Base-by-base conservation (phyloP, 2,888 invertebrate genomes). In the Lypha dubia region DNA sequence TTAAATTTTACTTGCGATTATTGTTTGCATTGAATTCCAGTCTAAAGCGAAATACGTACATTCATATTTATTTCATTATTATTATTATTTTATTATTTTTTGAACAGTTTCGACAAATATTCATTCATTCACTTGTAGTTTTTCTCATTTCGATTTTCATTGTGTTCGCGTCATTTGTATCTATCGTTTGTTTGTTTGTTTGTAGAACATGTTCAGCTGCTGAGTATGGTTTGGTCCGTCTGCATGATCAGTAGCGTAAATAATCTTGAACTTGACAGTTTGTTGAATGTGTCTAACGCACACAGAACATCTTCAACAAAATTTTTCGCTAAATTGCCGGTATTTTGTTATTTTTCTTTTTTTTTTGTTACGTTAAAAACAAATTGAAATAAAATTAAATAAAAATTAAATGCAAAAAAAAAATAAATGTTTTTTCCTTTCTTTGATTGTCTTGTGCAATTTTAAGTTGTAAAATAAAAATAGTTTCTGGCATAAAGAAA, bases 191-290 rank as follows among this genome's bases (percentile, higher is more conserved):
- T n/a, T n/a, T n/a, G n/a, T n/a, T n/a, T n/a, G n/a, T n/a, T n/a
- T n/a, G n/a, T 28, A 49, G 7, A 28, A n/a, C 13, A 15, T 46
- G 65, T 74, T 68, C 68, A 70, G 58, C 60, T 60, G 77, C 51
- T 77, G 67, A 38, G 46, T 67, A n/a, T n/a, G n/a, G 68, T 56
- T 68, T 63, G 51, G 56, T 56, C 46, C 38, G 56, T 75, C 81
- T 81, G 75, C 75, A 70, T 60, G 84, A 84, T 84, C 84, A 84
- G 84, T 84, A 84, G 67, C 81, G 77, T 74, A 84, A 84, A 81
- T 68, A 84, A 79, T 84, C 84, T 84, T 84, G 84, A 84, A 84
- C 84, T 84, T 84, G 84, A 77, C 84, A 84, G 84, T 84, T 84
- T 74, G 83, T 44, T 67, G 56, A 77, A 67, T 22, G 73, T 70